Conservation (phyloP, 2,797 vertebrate species). For the Microhierax caerulescens region DNA sequence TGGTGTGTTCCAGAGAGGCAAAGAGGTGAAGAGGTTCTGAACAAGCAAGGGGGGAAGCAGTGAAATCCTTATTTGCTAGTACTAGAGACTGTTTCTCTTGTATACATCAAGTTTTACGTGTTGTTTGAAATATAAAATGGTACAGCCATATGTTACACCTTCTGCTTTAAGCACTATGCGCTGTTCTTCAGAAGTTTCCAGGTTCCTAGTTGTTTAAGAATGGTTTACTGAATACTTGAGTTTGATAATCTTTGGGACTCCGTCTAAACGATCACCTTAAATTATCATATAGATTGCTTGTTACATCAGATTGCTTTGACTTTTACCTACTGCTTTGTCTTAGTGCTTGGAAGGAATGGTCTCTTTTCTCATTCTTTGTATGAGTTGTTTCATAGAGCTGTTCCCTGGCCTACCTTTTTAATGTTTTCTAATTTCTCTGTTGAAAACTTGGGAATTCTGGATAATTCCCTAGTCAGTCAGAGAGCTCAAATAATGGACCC, state of each 20-base stretch:
- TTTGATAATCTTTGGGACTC: not conserved
- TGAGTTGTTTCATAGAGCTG: constrained; percentile 61
- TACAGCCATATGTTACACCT: not conserved
- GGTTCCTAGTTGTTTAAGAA: not conserved
- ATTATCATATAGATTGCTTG: not conserved
- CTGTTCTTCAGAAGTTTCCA: not conserved
- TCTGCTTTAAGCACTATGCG: not conserved
- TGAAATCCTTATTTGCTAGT: not conserved
- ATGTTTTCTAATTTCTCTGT: constrained; percentile 71
- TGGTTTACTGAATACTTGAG: not conserved
- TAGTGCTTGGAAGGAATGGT: constrained; percentile 28
- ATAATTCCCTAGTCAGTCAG: constrained; percentile 74
- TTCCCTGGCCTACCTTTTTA: constrained; percentile 72
- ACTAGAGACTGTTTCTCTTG: not conserved
- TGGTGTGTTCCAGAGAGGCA: not conserved
- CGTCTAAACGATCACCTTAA: not conserved
- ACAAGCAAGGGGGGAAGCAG: not conserved
- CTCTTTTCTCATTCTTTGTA: constrained; percentile 62
- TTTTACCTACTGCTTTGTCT: constrained; percentile 39
- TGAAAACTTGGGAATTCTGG: constrained; percentile 73
- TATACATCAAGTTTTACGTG: not conserved
- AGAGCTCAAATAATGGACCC: constrained; percentile 68
- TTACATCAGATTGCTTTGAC: constrained; percentile 8
- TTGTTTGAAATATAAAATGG: not conserved
- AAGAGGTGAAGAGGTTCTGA: not conserved